Conservation (phyloP, 2,797 vertebrate species). For the Galaxias olidus region DNA sequence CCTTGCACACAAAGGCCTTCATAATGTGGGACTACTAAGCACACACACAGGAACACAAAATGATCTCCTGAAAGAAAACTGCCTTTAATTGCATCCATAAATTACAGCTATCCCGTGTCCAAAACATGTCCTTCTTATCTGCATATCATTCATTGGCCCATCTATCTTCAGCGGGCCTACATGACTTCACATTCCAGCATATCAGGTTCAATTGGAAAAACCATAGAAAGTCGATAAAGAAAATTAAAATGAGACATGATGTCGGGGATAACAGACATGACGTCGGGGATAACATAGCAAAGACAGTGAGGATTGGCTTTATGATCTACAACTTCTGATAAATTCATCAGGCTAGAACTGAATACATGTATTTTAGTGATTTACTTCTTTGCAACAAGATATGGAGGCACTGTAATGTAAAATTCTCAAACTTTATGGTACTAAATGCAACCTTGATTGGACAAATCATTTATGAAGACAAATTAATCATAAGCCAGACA, state of each 20-base stretch:
- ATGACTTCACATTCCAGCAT: conserved; percentile 18
- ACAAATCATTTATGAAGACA: too few species aligned
- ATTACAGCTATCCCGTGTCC: conserved; percentile 53
- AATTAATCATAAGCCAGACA: too few species aligned
- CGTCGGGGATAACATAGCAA: not conserved
- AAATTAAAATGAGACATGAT: not conserved
- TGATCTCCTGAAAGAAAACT: conserved; percentile 57
- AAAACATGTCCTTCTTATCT: conserved; percentile 43
- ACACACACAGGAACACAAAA: conserved; percentile 65
- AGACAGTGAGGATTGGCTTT: not conserved
- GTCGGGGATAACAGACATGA: conserved; percentile 8
- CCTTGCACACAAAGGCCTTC: conserved; percentile 72
- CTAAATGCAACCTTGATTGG: too few species aligned
- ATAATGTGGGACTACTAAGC: conserved; percentile 68
- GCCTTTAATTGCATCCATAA: conserved; percentile 68
- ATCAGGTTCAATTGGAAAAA: conserved; percentile 25
- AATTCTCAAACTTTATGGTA: too few species aligned
- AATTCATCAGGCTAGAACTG: too few species aligned
- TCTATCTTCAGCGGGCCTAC: conserved; percentile 34
- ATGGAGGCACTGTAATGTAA: too few species aligned
- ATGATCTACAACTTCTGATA: not conserved
- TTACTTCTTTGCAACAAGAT: too few species aligned
- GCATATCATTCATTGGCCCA: conserved; percentile 1
- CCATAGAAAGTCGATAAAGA: conserved; percentile 22
- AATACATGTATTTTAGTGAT: too few species aligned